Base-by-base conservation (phyloP, 2,113 vertebrate species). In the Sturnira hondurensis region DNA sequence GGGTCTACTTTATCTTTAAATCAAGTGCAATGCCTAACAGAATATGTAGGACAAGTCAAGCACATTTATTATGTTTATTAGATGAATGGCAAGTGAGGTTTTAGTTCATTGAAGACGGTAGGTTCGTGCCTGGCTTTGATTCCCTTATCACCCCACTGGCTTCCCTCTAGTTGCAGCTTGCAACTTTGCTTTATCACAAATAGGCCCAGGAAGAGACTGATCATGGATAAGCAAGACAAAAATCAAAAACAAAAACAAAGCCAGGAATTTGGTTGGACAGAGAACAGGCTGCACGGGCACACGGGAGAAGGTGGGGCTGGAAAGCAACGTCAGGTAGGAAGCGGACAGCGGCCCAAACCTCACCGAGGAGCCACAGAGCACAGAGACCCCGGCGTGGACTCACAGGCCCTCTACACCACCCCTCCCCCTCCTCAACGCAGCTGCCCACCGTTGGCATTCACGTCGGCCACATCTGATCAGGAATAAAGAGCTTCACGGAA, bases 341-440 rank as follows among this genome's bases (percentile, higher is more conserved):
- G 33, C 45, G 11, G 33, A 65, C 10, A 20, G 84, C 19, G 54
- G 43, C 89, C n/a, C 33, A 3, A 12, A 12, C 17, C 31, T 47
- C 63, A 5, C 36, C 0, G 7, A 54, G 38, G 54, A 74, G 20
- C 41, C 58, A 22, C 26, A 6, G 33, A 41, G 77, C 70, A 33
- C 63, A 3, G 3, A 33, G 3, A 5, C 0, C 33, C 65, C 41
- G 2, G 22, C 47, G 2, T 17, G 9, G 15, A 4, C 22, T 3
- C 33, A 4, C 38, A 54, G 63, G 65, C 81, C n/a, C n/a, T 13
- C 9, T 0, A 0, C 5, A 24, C 26, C 22, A 26, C 24, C 19
- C 70, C 26, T 1, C 4, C 56, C 31, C 50, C 33, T 12, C 47
- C 47, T 26, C 67, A 65, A 10, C 19, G 43, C 2, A 73, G 61